A percentile compares a stretch with the other conserved stretches of the same genome.
Conservation (phyloP, 2,888 invertebrate genomes). For the Prenolepis imparis region DNA sequence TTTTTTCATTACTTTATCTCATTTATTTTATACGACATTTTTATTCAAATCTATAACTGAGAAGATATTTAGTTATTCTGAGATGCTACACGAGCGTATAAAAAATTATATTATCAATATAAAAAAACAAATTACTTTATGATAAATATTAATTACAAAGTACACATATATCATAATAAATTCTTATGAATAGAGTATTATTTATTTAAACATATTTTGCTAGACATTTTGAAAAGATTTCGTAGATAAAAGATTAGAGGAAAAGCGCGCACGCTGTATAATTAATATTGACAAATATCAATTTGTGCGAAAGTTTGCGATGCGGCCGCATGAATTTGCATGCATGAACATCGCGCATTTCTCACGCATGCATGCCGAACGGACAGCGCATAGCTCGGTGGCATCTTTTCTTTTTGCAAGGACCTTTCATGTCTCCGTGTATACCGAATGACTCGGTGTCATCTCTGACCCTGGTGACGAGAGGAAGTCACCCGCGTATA, state of each 20-base stretch:
- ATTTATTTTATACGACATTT: not conserved
- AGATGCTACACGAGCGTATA: not conserved
- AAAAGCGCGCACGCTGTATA: not conserved
- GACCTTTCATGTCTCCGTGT: conserved; percentile 21
- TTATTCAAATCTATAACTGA: not conserved
- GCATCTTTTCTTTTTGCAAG: conserved; percentile 43
- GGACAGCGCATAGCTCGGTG: not conserved
- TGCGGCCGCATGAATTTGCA: conserved; percentile 9
- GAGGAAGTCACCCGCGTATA: conserved; percentile 17
- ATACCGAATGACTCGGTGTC: conserved; percentile 34
- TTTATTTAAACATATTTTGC: not conserved
- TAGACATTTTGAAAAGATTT: not conserved
- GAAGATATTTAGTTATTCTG: not conserved
- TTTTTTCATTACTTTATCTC: not conserved
- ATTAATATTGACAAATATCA: conserved; percentile 38
- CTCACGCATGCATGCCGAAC: conserved; percentile 25
- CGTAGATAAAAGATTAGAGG: not conserved
- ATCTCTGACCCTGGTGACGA: conserved; percentile 20
- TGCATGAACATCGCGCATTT: not conserved
- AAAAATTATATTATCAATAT: conserved; percentile 4
- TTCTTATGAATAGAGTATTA: not conserved
- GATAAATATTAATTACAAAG: conserved; percentile 2
- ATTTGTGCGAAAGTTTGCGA: conserved; percentile 1
- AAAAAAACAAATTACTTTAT: not conserved
- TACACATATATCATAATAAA: not conserved